Evolutionary conservation across 2,888 invertebrate genomes (phyloP).

Genomic region (Ophion obscuratus): DNA sequence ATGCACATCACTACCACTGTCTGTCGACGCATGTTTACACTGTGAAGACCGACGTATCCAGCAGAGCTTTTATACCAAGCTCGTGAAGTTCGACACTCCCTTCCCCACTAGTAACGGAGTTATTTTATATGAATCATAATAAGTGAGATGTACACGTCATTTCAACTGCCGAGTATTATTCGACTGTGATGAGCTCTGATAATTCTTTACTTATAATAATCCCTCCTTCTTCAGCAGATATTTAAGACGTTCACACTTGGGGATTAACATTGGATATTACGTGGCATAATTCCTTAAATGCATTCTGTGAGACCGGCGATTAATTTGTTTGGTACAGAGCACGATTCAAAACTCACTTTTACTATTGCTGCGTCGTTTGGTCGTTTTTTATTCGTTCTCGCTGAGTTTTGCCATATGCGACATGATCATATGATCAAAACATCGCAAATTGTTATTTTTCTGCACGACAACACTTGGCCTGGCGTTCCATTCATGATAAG

Average conservation of each 20-base stretch:
- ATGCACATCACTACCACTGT: slow-evolving; percentile 69
- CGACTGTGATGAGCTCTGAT: slow-evolving; percentile 9
- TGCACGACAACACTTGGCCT: no score
- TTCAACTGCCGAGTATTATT: slow-evolving; percentile 36
- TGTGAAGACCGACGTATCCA: slow-evolving; percentile 36
- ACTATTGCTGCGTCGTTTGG: no score
- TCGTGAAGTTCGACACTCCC: neutral
- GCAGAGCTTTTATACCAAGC: slow-evolving; percentile 73
- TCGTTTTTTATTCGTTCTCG: no score
- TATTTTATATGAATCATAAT: slow-evolving; percentile 1
- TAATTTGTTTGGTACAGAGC: neutral
- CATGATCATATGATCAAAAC: no score
- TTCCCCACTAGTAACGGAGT: neutral
- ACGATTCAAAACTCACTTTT: no score
- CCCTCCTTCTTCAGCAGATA: slow-evolving; percentile 56
- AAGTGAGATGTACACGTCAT: slow-evolving; percentile 16
- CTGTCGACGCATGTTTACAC: slow-evolving; percentile 73
- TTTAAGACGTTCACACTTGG: slow-evolving; percentile 73
- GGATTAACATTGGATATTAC: slow-evolving; percentile 69
- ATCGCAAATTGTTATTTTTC: no score
- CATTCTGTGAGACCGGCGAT: slow-evolving; percentile 34
- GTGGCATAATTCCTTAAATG: slow-evolving; percentile 29
- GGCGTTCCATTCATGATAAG: no score
- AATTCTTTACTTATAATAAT: slow-evolving; percentile 71
- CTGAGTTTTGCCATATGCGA: no score